Conservation (phyloP, 2,888 invertebrate species). For the Gymnosoma rotundatum region DNA sequence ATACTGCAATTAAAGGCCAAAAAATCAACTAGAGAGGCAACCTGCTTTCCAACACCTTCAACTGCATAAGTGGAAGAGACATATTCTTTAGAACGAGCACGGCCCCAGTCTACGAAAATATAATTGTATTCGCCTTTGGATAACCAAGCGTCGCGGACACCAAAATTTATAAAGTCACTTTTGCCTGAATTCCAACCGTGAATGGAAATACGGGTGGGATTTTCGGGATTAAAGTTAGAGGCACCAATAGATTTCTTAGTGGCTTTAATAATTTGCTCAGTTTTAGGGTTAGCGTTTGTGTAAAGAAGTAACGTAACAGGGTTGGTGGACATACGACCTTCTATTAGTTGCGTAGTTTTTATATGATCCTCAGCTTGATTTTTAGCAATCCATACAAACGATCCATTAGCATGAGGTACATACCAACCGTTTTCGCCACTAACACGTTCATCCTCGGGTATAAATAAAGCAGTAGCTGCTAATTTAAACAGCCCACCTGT, state of each 20-base stretch:
- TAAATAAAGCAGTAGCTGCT: constrained; percentile 16
- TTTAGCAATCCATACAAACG: constrained; percentile 63
- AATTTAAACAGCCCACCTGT: constrained; percentile 19
- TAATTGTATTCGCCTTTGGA: constrained; percentile 84
- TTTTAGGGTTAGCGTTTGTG: constrained; percentile 74
- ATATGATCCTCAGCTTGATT: constrained; percentile 49
- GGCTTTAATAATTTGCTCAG: constrained; percentile 73
- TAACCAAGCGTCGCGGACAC: constrained; percentile 81
- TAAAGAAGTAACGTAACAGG: constrained; percentile 75
- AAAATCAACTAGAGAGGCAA: constrained; percentile 74
- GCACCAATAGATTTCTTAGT: constrained; percentile 56
- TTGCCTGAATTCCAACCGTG: constrained; percentile 84
- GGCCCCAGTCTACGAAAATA: constrained; percentile 84
- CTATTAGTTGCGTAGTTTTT: constrained; percentile 8
- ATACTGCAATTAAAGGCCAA: constrained; percentile 82
- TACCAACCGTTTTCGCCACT: constrained; percentile 72
- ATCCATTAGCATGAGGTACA: constrained; percentile 68
- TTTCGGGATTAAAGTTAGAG: constrained; percentile 71
- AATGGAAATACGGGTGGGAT: constrained; percentile 78
- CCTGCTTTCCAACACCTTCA: constrained; percentile 70
- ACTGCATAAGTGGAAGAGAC: constrained; percentile 82
- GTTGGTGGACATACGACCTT: constrained; percentile 21
- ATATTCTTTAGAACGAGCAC: constrained; percentile 83
- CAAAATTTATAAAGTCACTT: constrained; percentile 75
- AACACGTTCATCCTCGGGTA: constrained; percentile 56